Conservation (phyloP, 1,140 invertebrate genomes). For the Dendrolimus kikuchii region DNA sequence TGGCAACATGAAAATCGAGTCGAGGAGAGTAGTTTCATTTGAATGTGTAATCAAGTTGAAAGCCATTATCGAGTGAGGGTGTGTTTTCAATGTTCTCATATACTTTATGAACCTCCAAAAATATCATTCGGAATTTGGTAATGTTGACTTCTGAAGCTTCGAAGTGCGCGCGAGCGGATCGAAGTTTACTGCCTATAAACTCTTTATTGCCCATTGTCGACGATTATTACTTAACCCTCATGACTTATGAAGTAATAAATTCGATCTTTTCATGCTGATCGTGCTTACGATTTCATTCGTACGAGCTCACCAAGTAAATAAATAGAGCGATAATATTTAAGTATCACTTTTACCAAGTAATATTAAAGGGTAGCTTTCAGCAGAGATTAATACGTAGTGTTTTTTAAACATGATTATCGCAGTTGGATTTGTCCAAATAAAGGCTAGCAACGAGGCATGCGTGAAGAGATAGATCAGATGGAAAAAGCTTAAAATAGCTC, state of each 20-base stretch:
- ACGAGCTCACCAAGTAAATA: conserved; percentile 16
- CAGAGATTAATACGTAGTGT: background rate
- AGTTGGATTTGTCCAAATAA: conserved; percentile 2
- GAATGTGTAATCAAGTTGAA: conserved; percentile 16
- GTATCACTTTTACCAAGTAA: background rate
- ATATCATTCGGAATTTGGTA: conserved; percentile 19
- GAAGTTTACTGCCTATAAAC: conserved; percentile 66
- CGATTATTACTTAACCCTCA: conserved; percentile 66
- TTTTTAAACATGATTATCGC: background rate
- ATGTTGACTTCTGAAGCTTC: conserved; percentile 43
- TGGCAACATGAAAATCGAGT: conserved; percentile 13
- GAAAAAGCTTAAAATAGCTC: conserved; percentile 28
- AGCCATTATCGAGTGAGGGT: conserved; percentile 19
- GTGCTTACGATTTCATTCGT: conserved; percentile 22
- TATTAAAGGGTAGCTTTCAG: background rate
- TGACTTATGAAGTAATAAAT: conserved; percentile 69
- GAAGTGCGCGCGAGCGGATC: conserved; percentile 39
- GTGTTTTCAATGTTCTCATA: conserved; percentile 5
- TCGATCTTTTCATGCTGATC: conserved; percentile 48
- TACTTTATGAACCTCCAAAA: conserved; percentile 3
- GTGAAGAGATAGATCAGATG: conserved; percentile 24
- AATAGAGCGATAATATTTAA: conserved; percentile 10
- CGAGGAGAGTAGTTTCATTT: conserved; percentile 15
- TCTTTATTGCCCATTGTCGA: conserved; percentile 67
- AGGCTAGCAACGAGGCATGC: conserved; percentile 13